phyloP scores from a whole-genome alignment of 1,140 invertebrate species.

The Hycleus phaleratus region DNA sequence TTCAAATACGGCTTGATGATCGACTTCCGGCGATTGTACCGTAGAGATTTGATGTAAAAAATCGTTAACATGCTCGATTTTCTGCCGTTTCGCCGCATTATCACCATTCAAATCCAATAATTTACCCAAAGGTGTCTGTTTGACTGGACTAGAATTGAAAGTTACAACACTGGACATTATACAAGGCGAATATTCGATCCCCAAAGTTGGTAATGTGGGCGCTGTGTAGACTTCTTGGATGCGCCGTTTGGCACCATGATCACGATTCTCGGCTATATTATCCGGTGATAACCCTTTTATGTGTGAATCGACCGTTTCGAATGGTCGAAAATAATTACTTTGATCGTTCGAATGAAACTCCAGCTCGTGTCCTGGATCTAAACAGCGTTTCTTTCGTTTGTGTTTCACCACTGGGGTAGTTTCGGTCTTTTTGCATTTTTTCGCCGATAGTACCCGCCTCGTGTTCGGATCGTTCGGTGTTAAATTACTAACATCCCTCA shows the following conservation, averaged over 20 bases:
- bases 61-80: slow-evolving; percentile 43
- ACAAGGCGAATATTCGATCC: slow-evolving; percentile 30
- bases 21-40: slow-evolving; percentile 41
- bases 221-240: slow-evolving; percentile 20
- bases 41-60: slow-evolving; percentile 46
- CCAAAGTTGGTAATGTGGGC: slow-evolving; percentile 32
- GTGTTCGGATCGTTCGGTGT: slow-evolving; percentile 23
- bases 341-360: slow-evolving; percentile 9
- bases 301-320: slow-evolving; percentile 35
- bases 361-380: slow-evolving; percentile 18
- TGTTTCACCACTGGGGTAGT: slow-evolving; percentile 15
- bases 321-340: slow-evolving; percentile 32
- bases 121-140: slow-evolving; percentile 4
- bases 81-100: slow-evolving; percentile 26
- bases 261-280: slow-evolving; percentile 17
- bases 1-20: slow-evolving; percentile 5
- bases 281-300: slow-evolving; percentile 28
- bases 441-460: slow-evolving; percentile 10
- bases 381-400: slow-evolving; percentile 34
- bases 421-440: slow-evolving; percentile 19
- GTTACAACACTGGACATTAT: neutral
- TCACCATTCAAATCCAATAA: slow-evolving; percentile 7
- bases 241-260: neutral
- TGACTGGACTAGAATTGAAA: slow-evolving; percentile 13
- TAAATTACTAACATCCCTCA: slow-evolving; percentile 39